Evolutionary conservation across 2,113 vertebrate genomes (phyloP).

Genomic region (Hylia prasina): DNA sequence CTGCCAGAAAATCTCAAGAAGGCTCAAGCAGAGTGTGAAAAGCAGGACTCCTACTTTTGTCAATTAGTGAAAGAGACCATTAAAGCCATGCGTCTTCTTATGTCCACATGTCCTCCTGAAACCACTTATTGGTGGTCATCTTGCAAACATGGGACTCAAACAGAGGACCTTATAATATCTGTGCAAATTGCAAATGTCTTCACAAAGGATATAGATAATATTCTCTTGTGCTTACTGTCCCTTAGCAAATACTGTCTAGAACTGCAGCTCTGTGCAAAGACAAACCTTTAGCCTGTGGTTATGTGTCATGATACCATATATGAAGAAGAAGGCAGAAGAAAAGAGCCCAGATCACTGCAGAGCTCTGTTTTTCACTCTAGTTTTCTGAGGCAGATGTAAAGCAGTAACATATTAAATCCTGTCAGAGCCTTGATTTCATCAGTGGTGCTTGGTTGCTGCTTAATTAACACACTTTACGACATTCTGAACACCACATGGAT

Average conservation of each 20-base stretch:
- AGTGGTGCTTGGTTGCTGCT: neutral
- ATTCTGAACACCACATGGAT: neutral
- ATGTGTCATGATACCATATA: neutral
- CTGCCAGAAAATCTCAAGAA: neutral
- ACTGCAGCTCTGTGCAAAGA: slow-evolving; percentile 13
- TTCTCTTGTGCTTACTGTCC: neutral
- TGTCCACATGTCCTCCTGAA: neutral
- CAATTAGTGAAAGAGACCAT: neutral
- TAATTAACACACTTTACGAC: neutral
- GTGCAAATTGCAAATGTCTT: neutral
- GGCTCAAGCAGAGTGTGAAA: neutral
- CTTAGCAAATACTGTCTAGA: neutral
- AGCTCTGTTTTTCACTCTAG: neutral
- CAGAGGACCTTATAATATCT: neutral
- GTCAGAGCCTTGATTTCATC: neutral
- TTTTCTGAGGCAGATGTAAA: slow-evolving; percentile 20
- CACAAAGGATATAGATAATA: neutral
- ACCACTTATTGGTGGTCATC: neutral
- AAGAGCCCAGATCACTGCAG: neutral
- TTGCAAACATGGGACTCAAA: neutral
- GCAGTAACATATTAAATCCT: neutral
- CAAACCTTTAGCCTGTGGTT: slow-evolving; percentile 4
- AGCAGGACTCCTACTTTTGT: neutral
- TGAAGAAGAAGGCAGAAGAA: neutral
- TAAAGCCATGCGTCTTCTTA: neutral